A percentile compares a stretch with the other conserved stretches of the same genome.
phyloP scores from a whole-genome alignment of 2,113 vertebrate genomes.

The Clarias magur region DNA sequence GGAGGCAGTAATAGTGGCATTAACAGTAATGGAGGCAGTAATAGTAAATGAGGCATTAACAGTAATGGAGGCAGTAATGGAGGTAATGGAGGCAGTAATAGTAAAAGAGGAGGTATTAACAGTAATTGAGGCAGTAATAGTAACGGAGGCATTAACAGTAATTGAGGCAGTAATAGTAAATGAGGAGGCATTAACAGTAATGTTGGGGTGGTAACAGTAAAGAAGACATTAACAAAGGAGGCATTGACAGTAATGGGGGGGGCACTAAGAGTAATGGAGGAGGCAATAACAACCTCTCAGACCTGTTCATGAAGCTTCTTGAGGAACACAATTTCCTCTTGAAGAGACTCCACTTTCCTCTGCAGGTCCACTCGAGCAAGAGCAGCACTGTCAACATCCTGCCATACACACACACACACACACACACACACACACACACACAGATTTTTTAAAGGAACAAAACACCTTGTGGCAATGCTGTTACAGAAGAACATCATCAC shows the following conservation, averaged over 20 bases:
- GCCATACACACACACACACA: slow-evolving; percentile 49
- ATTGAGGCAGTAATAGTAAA: not conserved
- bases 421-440: not conserved
- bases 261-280: not conserved
- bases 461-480: not conserved
- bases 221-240: not conserved
- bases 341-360: slow-evolving; percentile 91
- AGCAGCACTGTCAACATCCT: slow-evolving; percentile 96
- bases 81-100: not conserved
- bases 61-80: not conserved
- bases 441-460: not conserved
- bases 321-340: slow-evolving; percentile 92
- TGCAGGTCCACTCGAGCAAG: slow-evolving; percentile 91
- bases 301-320: slow-evolving; percentile 97
- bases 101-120: not conserved
- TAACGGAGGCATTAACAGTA: not conserved
- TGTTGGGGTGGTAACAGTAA: too few relatives aligned
- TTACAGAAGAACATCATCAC: not conserved
- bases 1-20: not conserved
- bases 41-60: not conserved
- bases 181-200: not conserved
- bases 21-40: not conserved
- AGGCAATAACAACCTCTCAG: slow-evolving; percentile 35
- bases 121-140: too few relatives aligned
- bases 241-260: not conserved